A percentile compares a stretch with the other conserved stretches of the same genome.
phyloP scores from a whole-genome alignment of 2,888 invertebrate genomes.

The Anarsia innoxiella region DNA sequence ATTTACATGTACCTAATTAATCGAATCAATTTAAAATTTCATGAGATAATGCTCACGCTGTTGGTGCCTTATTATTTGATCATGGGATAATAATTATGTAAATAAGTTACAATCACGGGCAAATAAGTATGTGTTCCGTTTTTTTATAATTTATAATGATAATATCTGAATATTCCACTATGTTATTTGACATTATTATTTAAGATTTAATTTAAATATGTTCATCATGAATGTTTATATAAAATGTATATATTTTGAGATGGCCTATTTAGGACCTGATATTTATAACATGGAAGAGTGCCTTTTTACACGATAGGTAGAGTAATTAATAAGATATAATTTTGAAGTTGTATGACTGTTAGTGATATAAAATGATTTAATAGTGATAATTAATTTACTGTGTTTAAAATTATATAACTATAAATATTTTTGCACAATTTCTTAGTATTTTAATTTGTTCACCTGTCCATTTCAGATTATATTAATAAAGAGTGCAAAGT shows the following conservation, averaged over 20 bases:
- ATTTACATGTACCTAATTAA: constrained; percentile 10
- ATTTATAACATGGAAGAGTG: constrained; percentile 58
- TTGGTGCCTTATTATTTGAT: constrained; percentile 49
- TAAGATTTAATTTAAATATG: constrained; percentile 8
- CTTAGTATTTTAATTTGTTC: constrained; percentile 21
- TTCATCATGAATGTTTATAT: constrained; percentile 7
- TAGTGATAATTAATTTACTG: constrained; percentile 40
- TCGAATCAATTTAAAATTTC: constrained; percentile 19
- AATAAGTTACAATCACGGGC: constrained; percentile 25
- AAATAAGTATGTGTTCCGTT: constrained; percentile 23
- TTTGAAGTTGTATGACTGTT: constrained; percentile 56
- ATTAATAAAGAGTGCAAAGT: no score
- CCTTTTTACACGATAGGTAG: constrained; percentile 55
- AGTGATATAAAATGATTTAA: constrained; percentile 60
- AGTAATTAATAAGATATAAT: constrained; percentile 31
- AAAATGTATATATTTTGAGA: constrained; percentile 15
- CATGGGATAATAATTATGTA: constrained; percentile 19
- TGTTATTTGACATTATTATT: constrained; percentile 19
- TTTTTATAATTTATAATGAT: constrained; percentile 36
- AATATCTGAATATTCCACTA: constrained; percentile 32
- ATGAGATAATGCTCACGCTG: constrained; percentile 35
- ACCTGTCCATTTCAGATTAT: no score
- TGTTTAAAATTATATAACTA: constrained; percentile 59
- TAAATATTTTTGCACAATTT: constrained; percentile 68
- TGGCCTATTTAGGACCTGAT: constrained; percentile 9